Conservation (phyloP, 2,888 invertebrate genomes). For the Agriopis leucophaearia region DNA sequence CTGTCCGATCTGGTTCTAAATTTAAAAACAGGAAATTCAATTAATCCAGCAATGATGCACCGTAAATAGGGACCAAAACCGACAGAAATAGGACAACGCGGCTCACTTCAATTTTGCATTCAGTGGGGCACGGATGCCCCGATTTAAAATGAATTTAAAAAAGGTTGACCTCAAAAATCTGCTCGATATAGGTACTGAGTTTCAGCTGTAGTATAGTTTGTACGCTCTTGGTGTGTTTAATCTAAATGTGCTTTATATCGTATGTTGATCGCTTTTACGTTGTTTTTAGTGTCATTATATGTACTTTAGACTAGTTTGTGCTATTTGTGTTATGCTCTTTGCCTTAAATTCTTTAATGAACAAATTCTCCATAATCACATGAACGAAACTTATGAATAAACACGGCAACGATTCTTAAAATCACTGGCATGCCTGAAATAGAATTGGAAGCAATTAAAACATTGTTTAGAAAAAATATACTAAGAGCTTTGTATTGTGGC, state of each 20-base stretch:
- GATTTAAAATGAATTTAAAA: slow-evolving; percentile 65
- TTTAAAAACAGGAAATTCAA: slow-evolving; percentile 84
- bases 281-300: slow-evolving; percentile 36
- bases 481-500: neutral
- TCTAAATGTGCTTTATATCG: slow-evolving; percentile 51
- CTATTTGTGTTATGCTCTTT: slow-evolving; percentile 13
- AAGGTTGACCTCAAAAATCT: slow-evolving; percentile 67
- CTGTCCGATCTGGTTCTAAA: slow-evolving; percentile 63
- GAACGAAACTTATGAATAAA: neutral
- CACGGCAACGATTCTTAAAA: neutral
- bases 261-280: slow-evolving; percentile 55
- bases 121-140: slow-evolving; percentile 49
- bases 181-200: slow-evolving; percentile 51
- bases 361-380: neutral
- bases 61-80: slow-evolving; percentile 75
- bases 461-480: neutral
- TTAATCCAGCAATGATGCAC: slow-evolving; percentile 78
- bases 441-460: neutral
- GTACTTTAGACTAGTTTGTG: slow-evolving; percentile 8
- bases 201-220: slow-evolving; percentile 50
- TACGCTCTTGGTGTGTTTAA: slow-evolving; percentile 16
- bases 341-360: slow-evolving; percentile 1
- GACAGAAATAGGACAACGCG: slow-evolving; percentile 69
- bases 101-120: slow-evolving; percentile 76
- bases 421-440: neutral